Conservation (phyloP, 2,888 invertebrate genomes). For the Lasioglossum malachurum region DNA sequence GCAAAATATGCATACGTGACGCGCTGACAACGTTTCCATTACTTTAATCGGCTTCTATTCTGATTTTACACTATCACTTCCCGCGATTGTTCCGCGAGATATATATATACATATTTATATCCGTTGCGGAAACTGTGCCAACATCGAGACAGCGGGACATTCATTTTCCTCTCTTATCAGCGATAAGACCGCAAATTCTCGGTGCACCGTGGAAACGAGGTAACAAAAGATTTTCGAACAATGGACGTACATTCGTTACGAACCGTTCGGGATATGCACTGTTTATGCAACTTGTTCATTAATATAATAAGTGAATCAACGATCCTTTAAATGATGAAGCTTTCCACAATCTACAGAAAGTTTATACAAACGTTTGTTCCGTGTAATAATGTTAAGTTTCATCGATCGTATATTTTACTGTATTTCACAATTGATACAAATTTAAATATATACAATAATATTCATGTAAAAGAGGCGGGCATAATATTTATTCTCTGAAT, state of each 20-base stretch:
- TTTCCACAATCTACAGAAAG: not conserved
- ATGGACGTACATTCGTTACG: not conserved
- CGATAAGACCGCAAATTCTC: not conserved
- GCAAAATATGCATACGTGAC: not conserved
- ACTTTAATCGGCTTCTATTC: not conserved
- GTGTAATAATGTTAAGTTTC: not conserved
- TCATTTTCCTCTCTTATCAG: not conserved
- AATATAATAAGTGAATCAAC: not conserved
- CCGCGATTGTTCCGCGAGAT: not conserved
- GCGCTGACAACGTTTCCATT: not conserved
- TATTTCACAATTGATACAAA: not conserved
- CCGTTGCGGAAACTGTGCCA: not conserved
- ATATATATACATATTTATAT: not conserved
- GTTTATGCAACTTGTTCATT: not conserved
- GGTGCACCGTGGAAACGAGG: not conserved
- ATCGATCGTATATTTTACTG: not conserved
- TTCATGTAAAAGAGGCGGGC: no score
- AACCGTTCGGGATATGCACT: not conserved
- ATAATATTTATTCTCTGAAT: not conserved
- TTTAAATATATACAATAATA: no score
- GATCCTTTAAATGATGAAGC: not conserved
- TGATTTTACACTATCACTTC: not conserved
- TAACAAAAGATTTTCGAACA: not conserved
- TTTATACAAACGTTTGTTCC: not conserved
- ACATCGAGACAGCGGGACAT: not conserved